Base-by-base conservation (phyloP, 2,113 vertebrate species). In the Perca fluviatilis region DNA sequence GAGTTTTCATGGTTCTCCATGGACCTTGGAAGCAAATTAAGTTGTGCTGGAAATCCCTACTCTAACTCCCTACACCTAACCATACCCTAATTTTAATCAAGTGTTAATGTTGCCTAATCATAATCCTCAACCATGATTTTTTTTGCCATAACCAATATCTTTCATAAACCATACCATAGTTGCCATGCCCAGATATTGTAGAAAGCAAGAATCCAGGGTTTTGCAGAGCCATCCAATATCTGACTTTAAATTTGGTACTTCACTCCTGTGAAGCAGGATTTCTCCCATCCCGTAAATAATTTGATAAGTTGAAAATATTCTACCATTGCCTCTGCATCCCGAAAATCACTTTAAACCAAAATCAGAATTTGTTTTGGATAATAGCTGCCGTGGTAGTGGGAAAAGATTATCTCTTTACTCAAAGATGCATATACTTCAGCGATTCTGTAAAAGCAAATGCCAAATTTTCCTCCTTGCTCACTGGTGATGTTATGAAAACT, bases 401-500 rank as follows among this genome's bases (percentile, higher is more conserved):
- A 60, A 36, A 19, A 57, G 62, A 77, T 77, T 57, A 57, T 50
- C 46, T 36, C 64, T 60, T 49, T 49, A 47, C 63, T 21, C 54
- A 33, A 77, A 58, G 56, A 73, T 47, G 40, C n/a, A 30, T 21
- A 19, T 25, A 57, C 36, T 57, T 33, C 8, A 8, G 58, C 51
- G 50, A 76, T n/a, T 58, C 57, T 49, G 63, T 66, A 33, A 66
- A 47, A 14, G 40, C 23, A 47, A 73, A 73, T 49, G 56, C 23
- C 23, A 73, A 30, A 60, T 58, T 2, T 57, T 58, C 11, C 16
- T 57, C 51, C 14, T 19, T 50, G 43, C 54, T 60, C 64, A 36
- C 43, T 67, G n/a, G n/a, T 36, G 54, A 60, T 60, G 53, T 50
- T 36, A 13, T 50, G 43, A 68, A 68, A 68, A 77, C 63, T 67